These are phyloP conservation scores for Drosophila paramelanica DNA, from an alignment of 2,888 invertebrate genomes.

Conservation along the genomic window DNA sequence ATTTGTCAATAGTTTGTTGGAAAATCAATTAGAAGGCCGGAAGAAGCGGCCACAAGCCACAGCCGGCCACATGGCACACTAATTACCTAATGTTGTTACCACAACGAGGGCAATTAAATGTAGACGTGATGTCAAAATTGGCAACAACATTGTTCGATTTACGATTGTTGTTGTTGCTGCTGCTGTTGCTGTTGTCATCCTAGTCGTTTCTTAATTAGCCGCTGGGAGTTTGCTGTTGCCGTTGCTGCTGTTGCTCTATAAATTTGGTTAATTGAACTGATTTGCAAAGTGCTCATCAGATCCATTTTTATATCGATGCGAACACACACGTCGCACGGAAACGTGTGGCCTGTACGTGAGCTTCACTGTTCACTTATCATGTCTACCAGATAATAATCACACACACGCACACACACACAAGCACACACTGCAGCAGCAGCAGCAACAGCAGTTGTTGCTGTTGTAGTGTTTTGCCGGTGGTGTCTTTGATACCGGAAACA, in stretches of 20 bases:
- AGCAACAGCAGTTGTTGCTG: not conserved
- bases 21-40: conserved; percentile 42
- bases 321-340: conserved; percentile 65
- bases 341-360: conserved; percentile 65
- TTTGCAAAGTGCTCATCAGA: conserved; percentile 62
- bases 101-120: conserved; percentile 75
- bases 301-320: conserved; percentile 68
- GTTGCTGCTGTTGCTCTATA: conserved; percentile 44
- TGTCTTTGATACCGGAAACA: conserved; percentile 46
- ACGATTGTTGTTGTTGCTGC: conserved; percentile 22
- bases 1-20: conserved; percentile 16
- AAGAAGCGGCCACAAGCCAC: conserved; percentile 11
- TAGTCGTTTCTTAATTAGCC: conserved; percentile 49
- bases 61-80: conserved; percentile 50
- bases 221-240: conserved; percentile 10
- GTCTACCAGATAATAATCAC: conserved; percentile 44
- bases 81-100: conserved; percentile 79
- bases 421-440: not conserved
- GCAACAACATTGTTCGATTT: conserved; percentile 31
- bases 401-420: conserved; percentile 11
- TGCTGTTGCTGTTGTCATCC: conserved; percentile 23
- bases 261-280: conserved; percentile 79
- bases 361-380: conserved; percentile 60
- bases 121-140: conserved; percentile 60
- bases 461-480: conserved; percentile 31